Percentiles rank a stretch among this genome's conserved stretches.
Conservation (phyloP, 2,797 vertebrate genomes). For the Squalus acanthias region DNA sequence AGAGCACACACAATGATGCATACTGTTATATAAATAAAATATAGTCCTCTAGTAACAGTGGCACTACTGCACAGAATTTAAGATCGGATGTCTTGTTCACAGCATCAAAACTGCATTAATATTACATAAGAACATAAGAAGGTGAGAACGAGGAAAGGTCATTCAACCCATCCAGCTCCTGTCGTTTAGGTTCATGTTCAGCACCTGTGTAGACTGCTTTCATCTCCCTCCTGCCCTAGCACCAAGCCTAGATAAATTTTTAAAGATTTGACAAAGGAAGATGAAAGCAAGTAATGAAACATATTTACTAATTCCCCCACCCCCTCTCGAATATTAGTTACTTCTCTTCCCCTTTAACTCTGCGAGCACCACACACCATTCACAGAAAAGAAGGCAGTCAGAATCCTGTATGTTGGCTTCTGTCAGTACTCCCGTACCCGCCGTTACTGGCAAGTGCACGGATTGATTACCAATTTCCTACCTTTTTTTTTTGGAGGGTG, state of each 20-base stretch:
- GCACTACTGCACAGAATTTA: conserved; percentile 29
- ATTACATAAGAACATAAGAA: conserved; percentile 11
- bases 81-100: conserved; percentile 9
- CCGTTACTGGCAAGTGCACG: neutral
- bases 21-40: conserved; percentile 2
- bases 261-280: neutral
- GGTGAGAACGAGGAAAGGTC: conserved; percentile 5
- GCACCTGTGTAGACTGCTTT: neutral
- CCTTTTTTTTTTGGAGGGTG: neutral
- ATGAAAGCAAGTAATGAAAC: neutral
- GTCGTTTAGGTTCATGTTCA: conserved; percentile 7
- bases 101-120: conserved; percentile 15
- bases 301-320: neutral
- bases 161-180: conserved; percentile 17
- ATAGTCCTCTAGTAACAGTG: neutral
- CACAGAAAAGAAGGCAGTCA: neutral
- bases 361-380: neutral
- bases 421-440: neutral
- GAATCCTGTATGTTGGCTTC: neutral
- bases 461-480: neutral
- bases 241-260: neutral
- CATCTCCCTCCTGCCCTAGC: neutral
- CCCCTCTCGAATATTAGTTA: neutral
- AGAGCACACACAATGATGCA: neutral
- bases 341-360: neutral